Evolutionary conservation across 2,888 invertebrate species (phyloP), one percentile per base, ranked within the genome.

Genomic region (Acleris laterana): DNA sequence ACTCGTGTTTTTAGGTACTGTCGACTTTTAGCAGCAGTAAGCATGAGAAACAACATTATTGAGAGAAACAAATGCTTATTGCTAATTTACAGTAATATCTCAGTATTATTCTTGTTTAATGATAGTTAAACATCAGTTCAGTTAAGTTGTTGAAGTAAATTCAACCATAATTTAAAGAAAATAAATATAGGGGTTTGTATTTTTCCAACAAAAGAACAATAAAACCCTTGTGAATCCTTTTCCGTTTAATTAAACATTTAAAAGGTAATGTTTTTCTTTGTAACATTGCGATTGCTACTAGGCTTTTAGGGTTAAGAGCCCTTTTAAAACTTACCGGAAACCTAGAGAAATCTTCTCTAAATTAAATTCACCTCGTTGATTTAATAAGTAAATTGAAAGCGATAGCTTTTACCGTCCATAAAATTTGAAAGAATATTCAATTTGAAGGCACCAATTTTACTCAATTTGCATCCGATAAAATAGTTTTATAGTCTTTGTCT

Each of bases 201-300:
- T 48, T 52, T 66, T 32, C 20, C 46, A 52, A 61, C 46, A 57
- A 19, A 57, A 62, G 51, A 62, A 62, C 46, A 61, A 61, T 52
- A 66, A 5, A 62, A 66, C 61, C 65, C 66, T 66, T 66, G 57
- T n/a, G 48, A 48, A 57, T 62, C 61, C 57, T 66, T 66, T 62
- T 57, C 61, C 25, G 51, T 52, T 32, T 61, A 61, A 46, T 9
- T 50, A 57, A 57, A 51, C 46, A 62, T 65, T 51, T 46, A 3
- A 25, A 49, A 53, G 53, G 53, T 49, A 64, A 64, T 60, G 53
- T 42, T 42, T 56, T 55, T 49, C 55, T 65, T 55, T 56, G 38
- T 57, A 57, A 56, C 32, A 6, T 17, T 6, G 6, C 13, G 6
- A 55, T 56, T 28, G 19, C 17, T 19, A 9, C 11, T 62, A 57